These are phyloP conservation scores for Synodontis membranacea DNA, from an alignment of 2,113 vertebrate genomes.

Conservation along the genomic window DNA sequence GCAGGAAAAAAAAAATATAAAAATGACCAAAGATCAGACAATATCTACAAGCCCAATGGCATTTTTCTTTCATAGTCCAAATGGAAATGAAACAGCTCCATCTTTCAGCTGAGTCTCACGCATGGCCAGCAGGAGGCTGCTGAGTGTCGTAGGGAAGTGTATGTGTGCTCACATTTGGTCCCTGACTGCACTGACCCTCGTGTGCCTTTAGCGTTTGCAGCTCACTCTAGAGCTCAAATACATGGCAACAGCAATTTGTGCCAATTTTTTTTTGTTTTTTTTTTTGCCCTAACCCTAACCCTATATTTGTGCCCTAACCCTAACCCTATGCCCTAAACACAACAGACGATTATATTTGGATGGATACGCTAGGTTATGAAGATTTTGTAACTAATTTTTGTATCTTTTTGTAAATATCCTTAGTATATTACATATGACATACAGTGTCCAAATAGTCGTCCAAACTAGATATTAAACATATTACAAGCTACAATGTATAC, in stretches of 20 bases:
- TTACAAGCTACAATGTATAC: background rate
- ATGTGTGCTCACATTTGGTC: background rate
- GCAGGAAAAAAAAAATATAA: background rate
- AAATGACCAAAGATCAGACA: background rate
- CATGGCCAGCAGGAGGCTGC: background rate
- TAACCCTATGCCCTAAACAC: background rate
- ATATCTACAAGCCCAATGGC: background rate
- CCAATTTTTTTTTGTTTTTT: too few relatives aligned
- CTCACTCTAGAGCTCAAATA: background rate
- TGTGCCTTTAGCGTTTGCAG: background rate
- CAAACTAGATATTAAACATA: background rate
- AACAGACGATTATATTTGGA: background rate
- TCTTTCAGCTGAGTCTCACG: constrained; percentile 16
- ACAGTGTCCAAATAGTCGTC: background rate
- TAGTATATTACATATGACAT: background rate
- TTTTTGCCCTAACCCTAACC: too few relatives aligned
- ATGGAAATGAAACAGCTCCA: background rate
- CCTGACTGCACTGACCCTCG: background rate
- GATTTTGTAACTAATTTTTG: background rate
- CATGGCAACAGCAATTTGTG: background rate
- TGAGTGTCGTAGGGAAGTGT: background rate
- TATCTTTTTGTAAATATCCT: too few relatives aligned
- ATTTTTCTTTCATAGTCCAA: background rate
- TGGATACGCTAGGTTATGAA: background rate
- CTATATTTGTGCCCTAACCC: too few relatives aligned